Base-by-base conservation (phyloP, 2,113 vertebrate species). In the Oncorhynchus kisutch region DNA sequence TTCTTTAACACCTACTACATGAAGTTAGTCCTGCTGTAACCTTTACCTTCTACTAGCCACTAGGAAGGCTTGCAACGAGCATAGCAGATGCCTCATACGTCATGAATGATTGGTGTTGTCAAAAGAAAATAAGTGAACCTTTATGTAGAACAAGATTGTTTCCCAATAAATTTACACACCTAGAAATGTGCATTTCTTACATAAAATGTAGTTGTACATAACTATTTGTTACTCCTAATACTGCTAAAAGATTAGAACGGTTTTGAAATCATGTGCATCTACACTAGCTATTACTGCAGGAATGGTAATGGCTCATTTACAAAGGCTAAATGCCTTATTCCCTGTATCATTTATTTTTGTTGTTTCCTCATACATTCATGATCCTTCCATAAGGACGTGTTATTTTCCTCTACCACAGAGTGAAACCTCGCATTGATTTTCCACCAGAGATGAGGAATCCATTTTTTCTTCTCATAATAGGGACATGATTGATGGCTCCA, bases 401-500 rank as follows among this genome's bases (percentile, higher is more conserved):
- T 22, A 9, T 62, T 62, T 62, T 62, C 59, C 59, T 62, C 59
- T 62, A 62, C 59, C 18, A 62, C 59, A 62, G 59, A 62, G 59
- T 62, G 20, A 22, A 62, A 62, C 59, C 59, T 62, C 9, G n/a
- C 59, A 62, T 62, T 22, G n/a, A 62, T 62, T 22, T 62, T 62
- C n/a, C 59, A 62, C 59, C 59, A 62, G n/a, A 13, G 66, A 34
- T 29, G 12, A 67, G 18, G 29, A 16, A 67, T 18, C 11, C 25
- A 18, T 27, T 27, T 45, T 29, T 31, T 67, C 66, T 67, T 67
- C 25, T 67, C 29, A 78, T 85, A 81, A 72, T 74, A 76, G 75
- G 81, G 87, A 87, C 85, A 79, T 81, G 84, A 89, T 84, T 85
- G 75, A 88, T 78, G n/a, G 81, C 65, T 88, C 82, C 84, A 88